Conservation (phyloP, 2,888 invertebrate species). For the Torymus texanus region DNA sequence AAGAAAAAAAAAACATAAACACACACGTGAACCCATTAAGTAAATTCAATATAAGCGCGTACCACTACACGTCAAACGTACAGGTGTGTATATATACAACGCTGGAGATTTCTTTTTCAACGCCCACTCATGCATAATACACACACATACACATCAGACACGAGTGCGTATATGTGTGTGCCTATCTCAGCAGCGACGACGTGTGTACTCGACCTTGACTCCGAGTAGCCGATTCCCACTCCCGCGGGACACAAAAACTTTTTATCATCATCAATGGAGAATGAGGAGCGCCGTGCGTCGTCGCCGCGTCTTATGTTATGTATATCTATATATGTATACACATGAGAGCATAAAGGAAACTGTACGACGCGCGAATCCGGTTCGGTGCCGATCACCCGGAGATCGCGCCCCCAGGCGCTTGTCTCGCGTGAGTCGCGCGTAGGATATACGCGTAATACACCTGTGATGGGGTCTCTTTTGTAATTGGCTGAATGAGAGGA, state of each 20-base stretch:
- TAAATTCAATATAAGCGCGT: conserved; percentile 15
- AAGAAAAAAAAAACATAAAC: background rate
- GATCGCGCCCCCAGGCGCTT: too few relatives aligned
- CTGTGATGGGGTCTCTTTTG: too few relatives aligned
- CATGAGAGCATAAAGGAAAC: conserved; percentile 16
- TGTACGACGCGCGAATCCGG: conserved; percentile 22
- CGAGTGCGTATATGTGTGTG: too few relatives aligned
- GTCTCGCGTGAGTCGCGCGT: too few relatives aligned
- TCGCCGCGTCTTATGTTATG: too few relatives aligned
- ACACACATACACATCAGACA: too few relatives aligned
- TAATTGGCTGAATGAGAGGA: too few relatives aligned
- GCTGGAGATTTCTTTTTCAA: conserved; percentile 1
- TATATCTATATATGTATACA: background rate
- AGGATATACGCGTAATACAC: conserved; percentile 1
- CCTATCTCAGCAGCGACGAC: background rate
- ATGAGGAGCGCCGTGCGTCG: background rate
- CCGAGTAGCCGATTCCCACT: background rate
- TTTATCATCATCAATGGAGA: conserved; percentile 11
- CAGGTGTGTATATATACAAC: background rate
- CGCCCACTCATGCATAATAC: background rate
- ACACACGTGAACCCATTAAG: background rate
- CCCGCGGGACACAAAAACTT: conserved; percentile 1
- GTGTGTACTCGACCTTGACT: conserved; percentile 36
- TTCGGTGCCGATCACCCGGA: conserved; percentile 32
- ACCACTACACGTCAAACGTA: background rate